Percentiles rank a stretch among this genome's conserved stretches.
Evolutionary conservation across 2,113 vertebrate species (phyloP).

Genomic region (Ochotona curzoniae): DNA sequence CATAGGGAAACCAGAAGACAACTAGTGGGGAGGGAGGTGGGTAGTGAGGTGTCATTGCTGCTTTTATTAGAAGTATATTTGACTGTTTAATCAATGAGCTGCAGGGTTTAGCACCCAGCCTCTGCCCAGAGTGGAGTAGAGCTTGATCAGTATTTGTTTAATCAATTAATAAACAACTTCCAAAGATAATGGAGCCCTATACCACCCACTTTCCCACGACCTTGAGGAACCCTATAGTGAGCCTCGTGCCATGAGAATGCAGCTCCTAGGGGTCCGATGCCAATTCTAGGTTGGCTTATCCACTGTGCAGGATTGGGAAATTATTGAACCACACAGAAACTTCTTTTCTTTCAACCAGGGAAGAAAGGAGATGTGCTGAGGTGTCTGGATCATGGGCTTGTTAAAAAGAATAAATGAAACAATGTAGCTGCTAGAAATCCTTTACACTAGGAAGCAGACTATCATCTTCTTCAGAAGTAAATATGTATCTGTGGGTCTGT

Average conservation of each 20-base stretch:
- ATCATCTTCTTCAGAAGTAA: conserved; percentile 47
- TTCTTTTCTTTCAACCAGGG: not conserved
- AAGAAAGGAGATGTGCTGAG: not conserved
- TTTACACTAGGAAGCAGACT: not conserved
- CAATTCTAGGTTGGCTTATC: not conserved
- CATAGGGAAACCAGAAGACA: not conserved
- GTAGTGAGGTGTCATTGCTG: not conserved
- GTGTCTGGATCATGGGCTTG: not conserved
- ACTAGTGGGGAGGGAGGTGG: too few species aligned
- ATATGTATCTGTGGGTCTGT: not conserved
- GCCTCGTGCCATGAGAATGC: not conserved
- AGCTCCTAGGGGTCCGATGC: not conserved
- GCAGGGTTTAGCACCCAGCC: not conserved
- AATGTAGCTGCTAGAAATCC: conserved; percentile 29
- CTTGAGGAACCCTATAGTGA: not conserved
- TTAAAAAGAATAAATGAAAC: conserved; percentile 20
- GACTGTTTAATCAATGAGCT: not conserved
- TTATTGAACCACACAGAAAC: not conserved
- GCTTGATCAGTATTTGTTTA: not conserved
- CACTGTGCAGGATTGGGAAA: not conserved
- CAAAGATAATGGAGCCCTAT: not conserved
- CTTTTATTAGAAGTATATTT: not conserved
- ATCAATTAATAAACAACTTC: not conserved
- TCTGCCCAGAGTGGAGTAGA: too few species aligned
- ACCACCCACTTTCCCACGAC: not conserved